Evolutionary conservation across 2,113 vertebrate genomes (phyloP), one percentile per base, ranked within the genome.

Genomic region (Varanus salvator): DNA sequence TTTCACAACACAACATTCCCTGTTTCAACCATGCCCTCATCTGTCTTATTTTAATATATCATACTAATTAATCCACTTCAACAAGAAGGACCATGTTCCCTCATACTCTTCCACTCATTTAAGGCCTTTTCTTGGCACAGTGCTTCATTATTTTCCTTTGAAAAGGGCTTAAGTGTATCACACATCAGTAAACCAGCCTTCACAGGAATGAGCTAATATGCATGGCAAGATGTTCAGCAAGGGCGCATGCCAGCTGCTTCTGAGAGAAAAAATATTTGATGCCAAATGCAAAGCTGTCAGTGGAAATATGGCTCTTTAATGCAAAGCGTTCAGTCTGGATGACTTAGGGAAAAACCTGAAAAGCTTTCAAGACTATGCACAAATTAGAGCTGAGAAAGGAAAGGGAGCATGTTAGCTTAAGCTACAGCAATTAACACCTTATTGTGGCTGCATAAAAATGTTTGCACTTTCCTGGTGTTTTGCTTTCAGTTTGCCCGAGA

Each of bases 251-350:
- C 29, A 93, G n/a, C 71, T 64, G 87, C 48, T 84, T 93, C 19
- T 48, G 89, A 93, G 89, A 94, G 86, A 87, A 92, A 44, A 88
- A 90, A 89, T 8, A 60, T 85, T 87, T 87, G 14, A 89, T 89
- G 44, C 54, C 69, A 93, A 90, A 89, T 83, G 68, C 17, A 84
- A 90, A 93, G 84, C 84, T 85, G 48, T 64, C 92, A 86, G 60
- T 93, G 11, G 38, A 89, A 82, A 66, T 90, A 81, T 0, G 0
- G 6, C 31, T 92, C 27, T 90, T 78, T 92, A 66, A 54, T 76
- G 57, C 19, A 74, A 86, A 72, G 69, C 17, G 3, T 83, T 87
- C 68, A 71, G 48, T 89, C 90, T 91, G 77, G 54, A 31, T 84
- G 54, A 72, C 38, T 74, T 77, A 8, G 69, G 48, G 34, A 92